phyloP scores from a whole-genome alignment of 2,888 invertebrate genomes.

The Calliphora vomitoria region DNA sequence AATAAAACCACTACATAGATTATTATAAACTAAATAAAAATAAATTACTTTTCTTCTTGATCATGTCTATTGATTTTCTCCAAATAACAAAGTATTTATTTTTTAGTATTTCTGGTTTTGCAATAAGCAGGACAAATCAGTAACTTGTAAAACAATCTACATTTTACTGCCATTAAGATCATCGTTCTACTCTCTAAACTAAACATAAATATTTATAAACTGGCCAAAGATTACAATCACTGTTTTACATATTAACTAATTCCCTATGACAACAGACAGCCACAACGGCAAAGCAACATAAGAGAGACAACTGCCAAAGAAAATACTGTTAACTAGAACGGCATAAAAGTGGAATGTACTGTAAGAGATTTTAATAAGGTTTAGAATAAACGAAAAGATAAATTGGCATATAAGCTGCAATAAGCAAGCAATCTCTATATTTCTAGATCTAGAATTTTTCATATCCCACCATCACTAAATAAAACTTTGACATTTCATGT shows the following conservation, averaged over 20 bases:
- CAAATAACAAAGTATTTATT: conserved; percentile 10
- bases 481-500: too few relatives aligned
- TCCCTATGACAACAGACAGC: conserved; percentile 51
- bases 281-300: not conserved
- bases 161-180: conserved; percentile 68
- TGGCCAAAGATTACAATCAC: conserved; percentile 72
- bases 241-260: conserved; percentile 73
- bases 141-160: conserved; percentile 60
- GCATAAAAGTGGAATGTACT: not conserved
- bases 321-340: conserved; percentile 67
- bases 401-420: not conserved
- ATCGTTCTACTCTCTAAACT: conserved; percentile 57
- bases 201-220: conserved; percentile 73
- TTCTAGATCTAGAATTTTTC: too few relatives aligned
- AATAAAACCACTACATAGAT: not conserved
- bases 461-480: too few relatives aligned
- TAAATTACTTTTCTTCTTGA: not conserved
- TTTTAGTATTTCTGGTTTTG: not conserved
- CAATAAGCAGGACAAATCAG: conserved; percentile 52
- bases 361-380: not conserved
- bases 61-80: not conserved
- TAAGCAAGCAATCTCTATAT: too few relatives aligned
- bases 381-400: not conserved
- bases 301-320: conserved; percentile 4
- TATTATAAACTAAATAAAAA: conserved; percentile 8